Conservation (phyloP, 2,888 invertebrate genomes). For the Agonopterix subpropinquella region DNA sequence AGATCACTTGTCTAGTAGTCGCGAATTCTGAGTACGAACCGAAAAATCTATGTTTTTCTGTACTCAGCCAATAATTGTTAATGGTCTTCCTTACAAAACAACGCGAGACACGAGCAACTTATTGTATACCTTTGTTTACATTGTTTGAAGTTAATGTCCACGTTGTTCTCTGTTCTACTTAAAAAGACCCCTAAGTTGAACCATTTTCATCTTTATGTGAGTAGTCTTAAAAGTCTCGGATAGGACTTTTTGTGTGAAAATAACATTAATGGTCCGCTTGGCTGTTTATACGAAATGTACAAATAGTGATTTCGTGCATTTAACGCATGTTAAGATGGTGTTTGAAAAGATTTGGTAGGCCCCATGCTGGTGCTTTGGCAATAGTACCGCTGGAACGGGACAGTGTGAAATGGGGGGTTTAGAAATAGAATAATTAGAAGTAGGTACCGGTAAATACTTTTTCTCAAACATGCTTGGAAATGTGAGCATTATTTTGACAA, state of each 20-base stretch:
- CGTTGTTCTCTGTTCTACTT: background rate
- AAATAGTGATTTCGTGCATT: slow-evolving; percentile 58
- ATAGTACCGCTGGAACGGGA: too few relatives aligned
- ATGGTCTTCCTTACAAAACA: slow-evolving; percentile 63
- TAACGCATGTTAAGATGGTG: slow-evolving; percentile 40
- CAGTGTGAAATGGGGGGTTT: too few relatives aligned
- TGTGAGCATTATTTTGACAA: too few relatives aligned
- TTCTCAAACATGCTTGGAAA: too few relatives aligned
- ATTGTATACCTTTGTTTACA: slow-evolving; percentile 39
- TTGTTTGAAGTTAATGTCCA: slow-evolving; percentile 54
- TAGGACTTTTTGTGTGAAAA: too few relatives aligned
- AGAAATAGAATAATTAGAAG: too few relatives aligned
- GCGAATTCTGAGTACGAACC: slow-evolving; percentile 41
- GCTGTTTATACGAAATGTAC: slow-evolving; percentile 33
- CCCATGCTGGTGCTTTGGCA: slow-evolving; percentile 26
- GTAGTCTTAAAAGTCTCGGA: too few relatives aligned
- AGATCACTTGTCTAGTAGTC: slow-evolving; percentile 20
- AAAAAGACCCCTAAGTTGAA: too few relatives aligned
- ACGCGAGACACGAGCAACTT: slow-evolving; percentile 36
- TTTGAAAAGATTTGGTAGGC: slow-evolving; percentile 17
- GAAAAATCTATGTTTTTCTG: slow-evolving; percentile 32
- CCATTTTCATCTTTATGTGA: too few relatives aligned
- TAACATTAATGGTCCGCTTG: slow-evolving; percentile 51
- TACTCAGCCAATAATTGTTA: slow-evolving; percentile 52
- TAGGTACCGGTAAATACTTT: too few relatives aligned